Base-by-base conservation (phyloP, 2,113 vertebrate genomes). In the Phalacrocorax brasilianus region DNA sequence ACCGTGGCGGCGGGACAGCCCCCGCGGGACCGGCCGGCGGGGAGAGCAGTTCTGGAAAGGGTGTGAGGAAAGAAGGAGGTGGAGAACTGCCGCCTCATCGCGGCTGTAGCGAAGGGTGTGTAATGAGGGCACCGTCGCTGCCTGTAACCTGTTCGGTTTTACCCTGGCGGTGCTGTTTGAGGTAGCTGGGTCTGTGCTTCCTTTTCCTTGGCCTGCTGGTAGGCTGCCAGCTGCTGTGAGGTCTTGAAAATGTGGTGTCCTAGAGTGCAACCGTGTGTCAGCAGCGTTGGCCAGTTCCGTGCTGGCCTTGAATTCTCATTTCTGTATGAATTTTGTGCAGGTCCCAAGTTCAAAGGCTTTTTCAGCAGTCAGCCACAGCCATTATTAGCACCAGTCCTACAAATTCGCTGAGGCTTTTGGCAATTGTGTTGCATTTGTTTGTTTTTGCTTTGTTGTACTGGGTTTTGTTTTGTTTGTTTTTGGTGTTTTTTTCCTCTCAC, bases 261-360 rank as follows among this genome's bases (percentile, higher is more conserved):
- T 24, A 22, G 2, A 9, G 40, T 7, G 35, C 49, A 3, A 3
- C 52, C 14, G 8, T n/a, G 49, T n/a, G 74, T 14, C n/a, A 11
- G 38, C 30, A 0, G 38, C 30, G 0, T 1, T 12, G 59, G 12
- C n/a, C 17, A 0, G 14, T 23, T 49, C 56, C 0, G 0, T 53
- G n/a, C 20, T 15, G 3, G 12, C 44, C 17, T 2, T 30, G 40
- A 20, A 3, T 53, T 58, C 24, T 50, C 33, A 0, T 17, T 88
- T 44, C 4, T 4, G 0, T 22, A 2, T 20, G 50, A 21, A 9
- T 55, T 76, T 11, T 40, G 9, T 3, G 5, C 8, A 0, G 30
- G 45, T 82, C 27, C 12, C 21, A 26, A 50, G 19, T 89, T 63
- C 53, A 65, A 0, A 61, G 15, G 35, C 24, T 50, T 71, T 71